These are phyloP conservation scores for Geophilus truncorum DNA, from an alignment of 2,888 invertebrate species.

Conservation along the genomic window DNA sequence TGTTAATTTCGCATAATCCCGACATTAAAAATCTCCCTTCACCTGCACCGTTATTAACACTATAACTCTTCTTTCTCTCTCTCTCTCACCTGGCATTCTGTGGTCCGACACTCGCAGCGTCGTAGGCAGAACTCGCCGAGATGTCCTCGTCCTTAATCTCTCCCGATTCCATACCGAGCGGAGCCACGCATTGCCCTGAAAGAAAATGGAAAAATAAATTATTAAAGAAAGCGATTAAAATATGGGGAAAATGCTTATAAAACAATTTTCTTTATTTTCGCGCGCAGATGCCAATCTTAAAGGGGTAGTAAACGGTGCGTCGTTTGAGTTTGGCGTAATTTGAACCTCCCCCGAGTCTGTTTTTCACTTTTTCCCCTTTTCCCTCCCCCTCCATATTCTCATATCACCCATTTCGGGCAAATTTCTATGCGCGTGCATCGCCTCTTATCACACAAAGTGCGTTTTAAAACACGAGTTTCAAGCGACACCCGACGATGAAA, in stretches of 20 bases:
- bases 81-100: slow-evolving; percentile 75
- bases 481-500: slow-evolving; percentile 15
- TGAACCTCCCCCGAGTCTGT: slow-evolving; percentile 3
- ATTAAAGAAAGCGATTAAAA: neutral
- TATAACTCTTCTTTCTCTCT: neutral
- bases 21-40: neutral
- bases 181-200: slow-evolving; percentile 71
- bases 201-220: slow-evolving; percentile 6
- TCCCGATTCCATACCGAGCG: slow-evolving; percentile 81
- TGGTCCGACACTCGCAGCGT: slow-evolving; percentile 77
- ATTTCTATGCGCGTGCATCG: slow-evolving; percentile 14
- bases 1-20: slow-evolving; percentile 1
- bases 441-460: slow-evolving; percentile 25
- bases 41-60: neutral
- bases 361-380: neutral
- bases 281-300: neutral
- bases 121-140: slow-evolving; percentile 78
- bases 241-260: neutral
- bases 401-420: slow-evolving; percentile 14
- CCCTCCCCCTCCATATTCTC: neutral
- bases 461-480: slow-evolving; percentile 17
- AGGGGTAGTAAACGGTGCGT: neutral
- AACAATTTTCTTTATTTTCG: neutral
- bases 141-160: slow-evolving; percentile 73
- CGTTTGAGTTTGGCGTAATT: neutral